These are phyloP conservation scores for Atethmia centrago DNA, from an alignment of 2,888 invertebrate genomes.

Conservation along the genomic window DNA sequence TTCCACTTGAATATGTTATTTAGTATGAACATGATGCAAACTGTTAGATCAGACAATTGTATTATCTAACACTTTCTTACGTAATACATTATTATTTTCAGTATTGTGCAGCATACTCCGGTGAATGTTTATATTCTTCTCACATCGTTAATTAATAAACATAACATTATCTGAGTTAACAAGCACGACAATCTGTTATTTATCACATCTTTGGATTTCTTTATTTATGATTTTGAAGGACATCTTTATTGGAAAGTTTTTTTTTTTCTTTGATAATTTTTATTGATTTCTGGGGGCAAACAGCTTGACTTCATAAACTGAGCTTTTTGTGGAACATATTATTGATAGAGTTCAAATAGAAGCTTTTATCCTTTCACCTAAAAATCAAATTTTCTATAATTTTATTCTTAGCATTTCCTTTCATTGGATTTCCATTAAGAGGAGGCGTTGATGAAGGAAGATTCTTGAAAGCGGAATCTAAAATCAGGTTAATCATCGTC, in stretches of 20 bases:
- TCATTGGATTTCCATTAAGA: conserved; percentile 8
- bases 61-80: conserved; percentile 23
- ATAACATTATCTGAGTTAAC: conserved; percentile 12
- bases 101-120: conserved; percentile 2
- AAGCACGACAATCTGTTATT: not conserved
- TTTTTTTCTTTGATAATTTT: not conserved
- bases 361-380: conserved; percentile 1
- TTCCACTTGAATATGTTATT: not conserved
- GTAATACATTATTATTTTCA: conserved; percentile 11
- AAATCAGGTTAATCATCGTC: conserved; percentile 24
- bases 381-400: not conserved
- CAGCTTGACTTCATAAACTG: not conserved
- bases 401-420: not conserved
- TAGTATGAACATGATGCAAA: conserved; percentile 10
- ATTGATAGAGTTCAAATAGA: not conserved
- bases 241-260: not conserved
- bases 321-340: not conserved
- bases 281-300: not conserved
- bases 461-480: not conserved
- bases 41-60: not conserved
- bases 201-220: not conserved
- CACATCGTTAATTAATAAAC: not conserved
- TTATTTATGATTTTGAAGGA: not conserved
- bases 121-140: conserved; percentile 37
- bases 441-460: not conserved